Conservation (phyloP, 2,797 vertebrate genomes). For the Cephalopachus bancanus region DNA sequence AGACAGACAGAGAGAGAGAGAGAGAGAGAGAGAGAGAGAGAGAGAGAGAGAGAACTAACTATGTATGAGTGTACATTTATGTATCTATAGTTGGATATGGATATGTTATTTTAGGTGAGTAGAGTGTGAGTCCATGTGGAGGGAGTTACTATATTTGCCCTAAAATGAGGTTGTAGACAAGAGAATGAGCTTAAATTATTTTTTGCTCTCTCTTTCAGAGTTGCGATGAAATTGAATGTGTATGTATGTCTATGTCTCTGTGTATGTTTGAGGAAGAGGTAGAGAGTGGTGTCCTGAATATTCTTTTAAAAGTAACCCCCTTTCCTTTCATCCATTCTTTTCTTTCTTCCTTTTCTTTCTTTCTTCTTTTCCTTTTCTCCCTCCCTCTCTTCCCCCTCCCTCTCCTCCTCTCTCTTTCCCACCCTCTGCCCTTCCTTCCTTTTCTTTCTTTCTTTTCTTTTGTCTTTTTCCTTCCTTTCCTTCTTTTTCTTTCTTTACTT, state of each 20-base stretch:
- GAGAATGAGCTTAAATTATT: background rate
- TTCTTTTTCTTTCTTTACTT: fast-evolving
- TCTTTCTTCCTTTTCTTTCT: background rate
- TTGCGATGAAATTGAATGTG: background rate
- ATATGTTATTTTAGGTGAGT: background rate
- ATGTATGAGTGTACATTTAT: background rate
- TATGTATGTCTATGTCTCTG: background rate
- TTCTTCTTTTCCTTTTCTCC: background rate
- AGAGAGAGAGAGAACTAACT: background rate
- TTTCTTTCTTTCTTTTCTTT: background rate
- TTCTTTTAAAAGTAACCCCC: background rate
- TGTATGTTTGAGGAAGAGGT: background rate
- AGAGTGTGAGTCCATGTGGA: background rate
- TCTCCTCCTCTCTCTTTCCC: background rate
- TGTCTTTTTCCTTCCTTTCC: fast-evolving
- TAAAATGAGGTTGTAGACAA: conserved; percentile 19
- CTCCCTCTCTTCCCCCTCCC: background rate
- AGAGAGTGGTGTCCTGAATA: background rate
- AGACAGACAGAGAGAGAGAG: background rate
- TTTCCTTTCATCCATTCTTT: background rate
- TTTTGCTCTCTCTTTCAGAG: background rate
- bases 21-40: background rate
- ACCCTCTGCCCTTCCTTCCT: fast-evolving
- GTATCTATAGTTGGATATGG: background rate
- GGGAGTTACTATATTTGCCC: background rate